Conservation (phyloP, 2,797 vertebrate species). For the Melanotaenia pygmaea region DNA sequence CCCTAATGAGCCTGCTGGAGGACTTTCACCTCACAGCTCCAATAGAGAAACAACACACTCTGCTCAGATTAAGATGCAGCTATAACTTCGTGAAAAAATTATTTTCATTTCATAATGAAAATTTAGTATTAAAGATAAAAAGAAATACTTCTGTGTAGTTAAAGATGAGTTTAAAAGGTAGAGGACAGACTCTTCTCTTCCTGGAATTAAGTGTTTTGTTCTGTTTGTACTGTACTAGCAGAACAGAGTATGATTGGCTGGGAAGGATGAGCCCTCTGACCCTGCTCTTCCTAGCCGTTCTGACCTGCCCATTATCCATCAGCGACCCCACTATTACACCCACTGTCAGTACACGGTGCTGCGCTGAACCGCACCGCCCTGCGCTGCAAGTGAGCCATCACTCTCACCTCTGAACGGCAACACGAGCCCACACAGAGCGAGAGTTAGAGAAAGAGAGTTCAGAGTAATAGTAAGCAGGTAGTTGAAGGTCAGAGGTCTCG, state of each 20-base stretch:
- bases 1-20: slow-evolving; percentile 85
- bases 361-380: slow-evolving; percentile 42
- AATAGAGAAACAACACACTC: slow-evolving; percentile 49
- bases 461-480: slow-evolving; percentile 69
- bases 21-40: slow-evolving; percentile 53
- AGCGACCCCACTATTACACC: slow-evolving; percentile 67
- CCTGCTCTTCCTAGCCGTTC: slow-evolving; percentile 67
- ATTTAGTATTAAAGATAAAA: slow-evolving; percentile 3
- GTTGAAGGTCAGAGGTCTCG: slow-evolving; percentile 72
- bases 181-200: slow-evolving; percentile 10
- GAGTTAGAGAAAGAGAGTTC: slow-evolving; percentile 54
- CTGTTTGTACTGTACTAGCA: slow-evolving; percentile 47
- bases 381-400: slow-evolving; percentile 45
- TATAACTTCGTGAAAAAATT: slow-evolving; percentile 49
- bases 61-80: slow-evolving; percentile 48
- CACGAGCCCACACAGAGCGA: slow-evolving; percentile 43
- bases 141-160: slow-evolving; percentile 11
- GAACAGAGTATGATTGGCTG: slow-evolving; percentile 39
- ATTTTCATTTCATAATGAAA: background rate
- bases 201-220: slow-evolving; percentile 51
- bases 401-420: slow-evolving; percentile 47
- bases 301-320: slow-evolving; percentile 73
- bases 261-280: slow-evolving; percentile 70
- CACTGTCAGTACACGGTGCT: slow-evolving; percentile 55
- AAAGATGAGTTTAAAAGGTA: slow-evolving; percentile 5